These are phyloP conservation scores for Torymus tubicola DNA, from an alignment of 2,888 invertebrate species.

Conservation along the genomic window DNA sequence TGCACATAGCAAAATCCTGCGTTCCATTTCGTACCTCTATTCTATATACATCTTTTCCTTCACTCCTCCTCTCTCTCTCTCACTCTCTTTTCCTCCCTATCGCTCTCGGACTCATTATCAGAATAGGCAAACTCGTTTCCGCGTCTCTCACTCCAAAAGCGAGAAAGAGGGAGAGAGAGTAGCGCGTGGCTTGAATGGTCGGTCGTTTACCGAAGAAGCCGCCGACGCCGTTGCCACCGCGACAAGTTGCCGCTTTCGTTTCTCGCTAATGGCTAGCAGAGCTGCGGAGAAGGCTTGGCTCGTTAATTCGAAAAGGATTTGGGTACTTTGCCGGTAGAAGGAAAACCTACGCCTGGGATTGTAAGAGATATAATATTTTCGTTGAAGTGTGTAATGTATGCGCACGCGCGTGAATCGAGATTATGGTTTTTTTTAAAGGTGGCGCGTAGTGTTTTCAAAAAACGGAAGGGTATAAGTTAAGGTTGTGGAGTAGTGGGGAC, in stretches of 20 bases:
- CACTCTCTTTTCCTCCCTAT: background rate
- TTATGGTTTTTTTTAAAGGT: background rate
- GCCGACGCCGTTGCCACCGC: conserved; percentile 1
- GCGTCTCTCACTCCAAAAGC: conserved; percentile 21
- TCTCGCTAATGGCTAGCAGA: conserved; percentile 55
- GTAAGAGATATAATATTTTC: no score
- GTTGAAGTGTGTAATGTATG: no score
- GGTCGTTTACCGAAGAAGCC: conserved; percentile 29
- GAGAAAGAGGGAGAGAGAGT: background rate
- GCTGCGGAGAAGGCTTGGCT: conserved; percentile 6
- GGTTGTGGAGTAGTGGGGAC: no score
- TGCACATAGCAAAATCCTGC: background rate
- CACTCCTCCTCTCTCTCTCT: background rate
- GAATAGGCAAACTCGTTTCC: conserved; percentile 44
- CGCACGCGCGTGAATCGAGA: no score
- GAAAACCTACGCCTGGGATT: background rate
- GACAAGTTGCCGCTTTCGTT: conserved; percentile 53
- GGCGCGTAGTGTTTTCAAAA: background rate
- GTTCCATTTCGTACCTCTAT: background rate
- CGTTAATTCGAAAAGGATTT: conserved; percentile 52
- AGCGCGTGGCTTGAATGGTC: conserved; percentile 41
- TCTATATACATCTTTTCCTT: background rate
- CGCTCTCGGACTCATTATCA: conserved; percentile 27
- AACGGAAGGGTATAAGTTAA: background rate
- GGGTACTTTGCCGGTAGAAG: background rate